Conservation (phyloP, 2,888 invertebrate species). For the Agriotes lineatus region DNA sequence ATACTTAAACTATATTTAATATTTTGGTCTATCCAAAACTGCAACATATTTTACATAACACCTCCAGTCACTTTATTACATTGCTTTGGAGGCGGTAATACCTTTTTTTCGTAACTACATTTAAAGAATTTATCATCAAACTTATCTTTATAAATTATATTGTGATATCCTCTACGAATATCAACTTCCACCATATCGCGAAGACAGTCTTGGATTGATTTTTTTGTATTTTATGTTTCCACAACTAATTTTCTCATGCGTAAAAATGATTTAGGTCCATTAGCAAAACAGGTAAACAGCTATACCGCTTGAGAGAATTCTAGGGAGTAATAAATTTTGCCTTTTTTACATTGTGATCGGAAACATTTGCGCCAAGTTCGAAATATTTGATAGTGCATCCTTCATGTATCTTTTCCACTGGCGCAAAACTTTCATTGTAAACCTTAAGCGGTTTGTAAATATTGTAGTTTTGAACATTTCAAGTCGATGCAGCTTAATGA, state of each 20-base stretch:
- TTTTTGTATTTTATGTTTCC: background rate
- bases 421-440: constrained; percentile 10
- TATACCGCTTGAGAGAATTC: background rate
- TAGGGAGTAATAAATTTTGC: constrained; percentile 45
- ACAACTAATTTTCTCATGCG: background rate
- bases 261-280: background rate
- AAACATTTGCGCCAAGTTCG: constrained; percentile 48
- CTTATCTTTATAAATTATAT: background rate
- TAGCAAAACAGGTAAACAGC: background rate
- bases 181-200: background rate
- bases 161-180: background rate
- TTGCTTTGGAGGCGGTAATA: background rate
- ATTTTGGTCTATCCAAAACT: background rate
- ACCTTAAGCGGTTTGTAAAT: constrained; percentile 6
- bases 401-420: constrained; percentile 2
- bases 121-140: background rate
- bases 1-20: too few species aligned
- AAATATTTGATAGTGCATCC: constrained; percentile 38
- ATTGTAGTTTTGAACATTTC: constrained; percentile 14
- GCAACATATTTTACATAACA: background rate
- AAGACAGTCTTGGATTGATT: background rate
- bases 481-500: constrained; percentile 5
- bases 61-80: background rate
- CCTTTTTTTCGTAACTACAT: background rate
- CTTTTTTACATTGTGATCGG: constrained; percentile 49